Percentiles rank a stretch among this genome's conserved stretches.
phyloP scores from a whole-genome alignment of 2,797 vertebrate genomes.

The Hypotaenidia philippensis region DNA sequence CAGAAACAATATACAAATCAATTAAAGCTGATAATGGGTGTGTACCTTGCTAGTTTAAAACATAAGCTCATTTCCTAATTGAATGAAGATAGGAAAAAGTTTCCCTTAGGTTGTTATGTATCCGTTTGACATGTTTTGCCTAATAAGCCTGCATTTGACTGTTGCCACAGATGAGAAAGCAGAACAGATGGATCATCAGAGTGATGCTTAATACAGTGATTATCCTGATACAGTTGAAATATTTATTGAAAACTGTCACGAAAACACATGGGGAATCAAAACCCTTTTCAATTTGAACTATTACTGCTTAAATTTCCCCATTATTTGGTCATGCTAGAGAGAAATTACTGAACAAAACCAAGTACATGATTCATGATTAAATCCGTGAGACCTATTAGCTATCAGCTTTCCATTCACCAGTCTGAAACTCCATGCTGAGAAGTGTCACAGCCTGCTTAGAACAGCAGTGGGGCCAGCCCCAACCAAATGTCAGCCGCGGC shows the following conservation, averaged over 20 bases:
- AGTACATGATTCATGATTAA: background rate
- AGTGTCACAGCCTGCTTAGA: conserved; percentile 62
- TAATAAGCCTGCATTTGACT: background rate
- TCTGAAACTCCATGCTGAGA: conserved; percentile 38
- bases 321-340: conserved; percentile 2
- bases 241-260: background rate
- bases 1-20: background rate
- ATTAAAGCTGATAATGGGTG: background rate
- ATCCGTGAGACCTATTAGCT: conserved; percentile 6
- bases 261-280: background rate
- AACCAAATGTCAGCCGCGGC: background rate
- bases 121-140: background rate
- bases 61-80: background rate
- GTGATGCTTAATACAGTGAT: background rate
- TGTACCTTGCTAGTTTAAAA: background rate
- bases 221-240: background rate
- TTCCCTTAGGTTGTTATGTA: background rate
- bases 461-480: conserved; percentile 1
- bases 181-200: background rate
- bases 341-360: conserved; percentile 31
- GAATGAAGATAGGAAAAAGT: background rate
- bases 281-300: background rate
- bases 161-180: background rate
- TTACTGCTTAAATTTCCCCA: conserved; percentile 1
- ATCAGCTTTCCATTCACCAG: conserved; percentile 43